phyloP scores from a whole-genome alignment of 1,140 invertebrate species.

The Drusus annulatus region DNA sequence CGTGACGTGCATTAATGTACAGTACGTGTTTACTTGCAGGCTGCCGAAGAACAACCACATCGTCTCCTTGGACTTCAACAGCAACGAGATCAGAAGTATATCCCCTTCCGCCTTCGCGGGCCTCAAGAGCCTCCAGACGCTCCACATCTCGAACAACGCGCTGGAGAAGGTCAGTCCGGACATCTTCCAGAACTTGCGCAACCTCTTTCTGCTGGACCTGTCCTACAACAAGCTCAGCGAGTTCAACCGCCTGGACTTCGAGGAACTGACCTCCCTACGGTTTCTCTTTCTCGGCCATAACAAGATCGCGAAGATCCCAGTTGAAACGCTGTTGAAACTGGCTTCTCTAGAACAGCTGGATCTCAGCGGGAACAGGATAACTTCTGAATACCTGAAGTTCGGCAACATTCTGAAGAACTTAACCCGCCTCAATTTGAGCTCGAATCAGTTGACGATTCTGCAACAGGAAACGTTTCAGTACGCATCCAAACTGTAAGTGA shows the following conservation, averaged over 20 bases:
- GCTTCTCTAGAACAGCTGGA: constrained; percentile 64
- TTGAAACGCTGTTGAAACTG: constrained; percentile 63
- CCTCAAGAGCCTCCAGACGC: constrained; percentile 63
- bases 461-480: neutral
- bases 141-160: constrained; percentile 66
- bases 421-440: constrained; percentile 35
- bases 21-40: constrained; percentile 61
- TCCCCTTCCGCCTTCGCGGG: constrained; percentile 67
- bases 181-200: constrained; percentile 65
- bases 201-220: constrained; percentile 68
- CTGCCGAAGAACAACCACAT: constrained; percentile 66
- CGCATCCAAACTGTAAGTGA: constrained; percentile 23
- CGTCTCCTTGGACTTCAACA: constrained; percentile 64
- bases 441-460: constrained; percentile 17
- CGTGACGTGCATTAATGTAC: neutral
- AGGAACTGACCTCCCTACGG: constrained; percentile 62
- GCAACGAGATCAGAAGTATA: constrained; percentile 66
- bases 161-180: constrained; percentile 65
- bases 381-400: constrained; percentile 60
- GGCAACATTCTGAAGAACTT: constrained; percentile 46
- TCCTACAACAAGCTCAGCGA: constrained; percentile 70
- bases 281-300: constrained; percentile 66
- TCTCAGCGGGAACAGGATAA: constrained; percentile 66
- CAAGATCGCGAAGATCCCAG: constrained; percentile 61
- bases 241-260: constrained; percentile 65